Evolutionary conservation across 2,888 invertebrate species (phyloP).

Genomic region (Cenopis cana): DNA sequence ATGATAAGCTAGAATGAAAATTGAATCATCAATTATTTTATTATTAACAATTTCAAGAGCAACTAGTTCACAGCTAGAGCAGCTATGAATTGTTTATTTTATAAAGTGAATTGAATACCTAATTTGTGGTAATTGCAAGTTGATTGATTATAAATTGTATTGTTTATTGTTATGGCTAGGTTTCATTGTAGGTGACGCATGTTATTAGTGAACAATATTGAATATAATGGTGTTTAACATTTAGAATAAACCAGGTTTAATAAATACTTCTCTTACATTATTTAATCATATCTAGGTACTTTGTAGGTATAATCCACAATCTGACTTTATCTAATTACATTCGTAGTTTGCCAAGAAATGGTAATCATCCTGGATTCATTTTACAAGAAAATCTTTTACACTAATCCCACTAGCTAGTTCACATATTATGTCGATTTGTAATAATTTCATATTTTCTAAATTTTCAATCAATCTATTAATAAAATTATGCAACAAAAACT

Average conservation of each 20-base stretch:
- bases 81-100: not conserved
- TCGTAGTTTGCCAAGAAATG: not conserved
- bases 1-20: not conserved
- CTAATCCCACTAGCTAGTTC: no score
- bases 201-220: not conserved
- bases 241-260: no score
- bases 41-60: not conserved
- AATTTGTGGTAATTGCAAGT: constrained; percentile 2
- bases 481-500: no score
- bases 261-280: no score
- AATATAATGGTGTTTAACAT: no score
- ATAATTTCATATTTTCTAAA: no score
- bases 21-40: not conserved
- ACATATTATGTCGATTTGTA: no score
- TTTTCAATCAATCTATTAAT: no score
- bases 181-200: not conserved
- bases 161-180: not conserved
- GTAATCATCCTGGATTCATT: not conserved
- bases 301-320: no score
- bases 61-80: not conserved
- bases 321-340: no score
- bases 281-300: no score
- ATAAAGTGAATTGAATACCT: constrained; percentile 7
- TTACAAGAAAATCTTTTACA: no score
- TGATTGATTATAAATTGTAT: constrained; percentile 11